Evolutionary conservation across 1,140 invertebrate genomes (phyloP).

Genomic region (Tetramorium simillimum): DNA sequence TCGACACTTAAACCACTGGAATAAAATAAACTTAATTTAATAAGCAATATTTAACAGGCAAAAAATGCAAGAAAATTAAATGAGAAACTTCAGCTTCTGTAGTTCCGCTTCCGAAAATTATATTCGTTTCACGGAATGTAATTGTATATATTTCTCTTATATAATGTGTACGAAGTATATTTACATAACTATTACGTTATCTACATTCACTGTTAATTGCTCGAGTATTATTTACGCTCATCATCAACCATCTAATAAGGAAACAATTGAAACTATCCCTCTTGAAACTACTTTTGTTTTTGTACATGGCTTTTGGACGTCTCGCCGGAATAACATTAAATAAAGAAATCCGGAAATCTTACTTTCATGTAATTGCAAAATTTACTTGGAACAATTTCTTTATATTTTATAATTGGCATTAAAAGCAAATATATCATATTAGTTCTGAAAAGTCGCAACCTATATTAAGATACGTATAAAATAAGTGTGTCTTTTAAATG

Average conservation of each 20-base stretch:
- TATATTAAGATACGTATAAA: neutral
- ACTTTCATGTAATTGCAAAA: neutral
- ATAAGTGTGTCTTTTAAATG: neutral
- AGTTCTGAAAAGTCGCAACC: neutral
- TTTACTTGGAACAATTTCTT: neutral
- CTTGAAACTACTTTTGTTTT: neutral
- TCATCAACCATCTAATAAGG: neutral
- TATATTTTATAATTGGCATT: neutral
- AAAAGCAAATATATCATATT: neutral
- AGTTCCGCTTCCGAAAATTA: neutral
- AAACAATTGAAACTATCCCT: neutral
- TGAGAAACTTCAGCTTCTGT: neutral
- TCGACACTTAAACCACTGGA: neutral
- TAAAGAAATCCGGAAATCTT: neutral
- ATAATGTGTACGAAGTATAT: neutral
- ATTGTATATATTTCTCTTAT: neutral
- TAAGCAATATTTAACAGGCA: neutral
- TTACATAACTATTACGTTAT: conserved; percentile 9
- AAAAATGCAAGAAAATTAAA: neutral
- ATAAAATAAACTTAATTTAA: neutral
- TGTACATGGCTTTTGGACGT: neutral
- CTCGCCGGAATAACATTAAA: neutral
- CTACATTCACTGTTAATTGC: neutral
- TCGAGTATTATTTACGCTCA: neutral
- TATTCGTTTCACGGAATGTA: neutral